Evolutionary conservation across 2,113 vertebrate genomes (phyloP), one percentile per base, ranked within the genome.

Genomic region (Lycaon pictus): DNA sequence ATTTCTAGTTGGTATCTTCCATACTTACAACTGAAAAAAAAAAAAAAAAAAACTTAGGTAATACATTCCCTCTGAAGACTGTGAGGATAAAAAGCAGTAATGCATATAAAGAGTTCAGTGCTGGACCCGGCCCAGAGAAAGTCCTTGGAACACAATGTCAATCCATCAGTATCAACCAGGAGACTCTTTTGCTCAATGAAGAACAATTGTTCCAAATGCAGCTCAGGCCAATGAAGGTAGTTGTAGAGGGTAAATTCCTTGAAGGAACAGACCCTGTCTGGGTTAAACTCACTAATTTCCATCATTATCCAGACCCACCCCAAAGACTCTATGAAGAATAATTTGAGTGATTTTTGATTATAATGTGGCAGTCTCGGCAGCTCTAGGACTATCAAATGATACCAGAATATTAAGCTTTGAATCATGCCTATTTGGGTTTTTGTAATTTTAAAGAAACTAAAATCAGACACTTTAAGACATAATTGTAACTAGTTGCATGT

Each of bases 391-490:
- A 25, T 93, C 96, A 94, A 86, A 86, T n/a, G 32, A 81, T n/a
- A 72, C 67, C 62, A 96, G n/a, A 91, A 83, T 96, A 93, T 65
- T 92, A 95, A 84, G 51, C 74, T 85, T 95, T 93, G 80, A 97
- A 95, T 90, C 85, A 93, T 88, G 35, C 71, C 62, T 95, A 67
- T 56, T 94, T 89, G 27, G 60, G 53, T 85, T 71, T 90, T 76
- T 77, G 90, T 67, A n/a, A 94, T 67, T 69, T 93, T 93, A 89
- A 96, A 48, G 56, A 79, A 96, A 92, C 95, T 82, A 96, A 92
- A 95, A 92, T 9, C 32, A 92, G 94, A 97, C 83, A 94, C 97
- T 92, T 98, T 97, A 97, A 97, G 98, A 97, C 87, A 76, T 97
- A 93, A 92, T 88, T 37, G 77, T 91, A 96, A 91, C 92, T 95